A percentile compares a stretch with the other conserved stretches of the same genome.
Evolutionary conservation across 2,797 vertebrate species (phyloP).

Genomic region (Halcyon leucocephala): DNA sequence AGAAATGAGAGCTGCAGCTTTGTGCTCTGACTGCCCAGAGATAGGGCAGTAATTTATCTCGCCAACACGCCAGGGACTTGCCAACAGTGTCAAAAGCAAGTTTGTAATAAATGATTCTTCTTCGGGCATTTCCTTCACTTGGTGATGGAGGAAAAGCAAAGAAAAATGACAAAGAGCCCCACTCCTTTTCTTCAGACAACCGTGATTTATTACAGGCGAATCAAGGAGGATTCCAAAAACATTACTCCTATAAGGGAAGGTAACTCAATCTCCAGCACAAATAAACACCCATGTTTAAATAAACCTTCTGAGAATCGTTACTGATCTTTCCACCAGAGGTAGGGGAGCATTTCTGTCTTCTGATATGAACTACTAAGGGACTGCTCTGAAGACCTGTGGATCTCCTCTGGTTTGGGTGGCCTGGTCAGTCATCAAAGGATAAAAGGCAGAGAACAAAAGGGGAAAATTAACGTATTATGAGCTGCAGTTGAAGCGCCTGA

Average conservation of each 20-base stretch:
- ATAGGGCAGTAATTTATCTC: neutral
- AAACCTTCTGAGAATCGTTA: neutral
- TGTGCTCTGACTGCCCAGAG: constrained; percentile 12
- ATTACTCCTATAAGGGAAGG: constrained; percentile 35
- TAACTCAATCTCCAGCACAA: constrained; percentile 50
- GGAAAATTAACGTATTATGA: neutral
- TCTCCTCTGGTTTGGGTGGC: constrained; percentile 3
- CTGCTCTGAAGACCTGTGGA: neutral
- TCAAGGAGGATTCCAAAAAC: neutral
- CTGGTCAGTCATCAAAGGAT: neutral
- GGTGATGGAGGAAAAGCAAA: neutral
- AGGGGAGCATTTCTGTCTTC: neutral
- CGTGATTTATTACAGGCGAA: constrained; percentile 44
- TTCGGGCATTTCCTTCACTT: neutral
- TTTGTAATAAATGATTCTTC: neutral
- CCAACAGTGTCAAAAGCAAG: neutral
- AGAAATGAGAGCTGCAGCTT: neutral
- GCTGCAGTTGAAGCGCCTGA: neutral
- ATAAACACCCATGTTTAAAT: constrained; percentile 43
- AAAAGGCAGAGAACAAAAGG: constrained; percentile 30
- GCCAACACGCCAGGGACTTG: neutral
- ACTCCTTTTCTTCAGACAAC: neutral
- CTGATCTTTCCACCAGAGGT: neutral
- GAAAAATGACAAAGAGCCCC: neutral
- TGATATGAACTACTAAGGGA: neutral